Percentiles rank a stretch among this genome's conserved stretches.
Conservation (phyloP, 2,888 invertebrate species). For the Leptodirus hochenwartii region DNA sequence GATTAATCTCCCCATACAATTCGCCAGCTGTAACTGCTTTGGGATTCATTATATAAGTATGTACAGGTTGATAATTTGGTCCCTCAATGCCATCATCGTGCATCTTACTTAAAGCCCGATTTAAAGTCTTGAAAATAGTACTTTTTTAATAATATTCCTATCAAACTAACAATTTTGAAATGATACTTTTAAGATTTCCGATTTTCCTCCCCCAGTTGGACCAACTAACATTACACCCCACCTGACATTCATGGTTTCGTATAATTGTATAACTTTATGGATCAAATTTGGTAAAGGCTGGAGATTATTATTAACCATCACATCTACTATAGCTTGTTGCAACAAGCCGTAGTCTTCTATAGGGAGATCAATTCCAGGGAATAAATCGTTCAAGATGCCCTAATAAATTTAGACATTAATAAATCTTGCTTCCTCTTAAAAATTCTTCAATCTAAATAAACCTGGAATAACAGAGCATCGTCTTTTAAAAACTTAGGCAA, state of each 20-base stretch:
- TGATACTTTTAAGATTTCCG: conserved; percentile 47
- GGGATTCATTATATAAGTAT: conserved; percentile 68
- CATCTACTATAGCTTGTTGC: conserved; percentile 39
- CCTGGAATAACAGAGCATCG: conserved; percentile 64
- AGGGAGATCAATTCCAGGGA: conserved; percentile 66
- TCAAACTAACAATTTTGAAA: no score
- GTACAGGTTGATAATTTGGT: conserved; percentile 49
- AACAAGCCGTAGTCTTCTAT: conserved; percentile 62
- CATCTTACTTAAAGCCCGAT: conserved; percentile 48
- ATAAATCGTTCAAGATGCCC: conserved; percentile 77
- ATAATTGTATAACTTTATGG: conserved; percentile 64
- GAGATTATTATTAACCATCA: conserved; percentile 37
- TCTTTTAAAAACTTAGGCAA: conserved; percentile 77
- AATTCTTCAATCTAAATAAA: conserved; percentile 15
- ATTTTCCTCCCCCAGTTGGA: conserved; percentile 77
- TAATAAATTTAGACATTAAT: conserved; percentile 19
- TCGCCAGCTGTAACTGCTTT: conserved; percentile 79
- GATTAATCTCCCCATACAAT: conserved; percentile 72
- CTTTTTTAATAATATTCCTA: not conserved
- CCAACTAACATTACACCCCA: conserved; percentile 90
- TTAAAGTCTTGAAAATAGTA: conserved; percentile 38
- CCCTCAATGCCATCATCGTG: conserved; percentile 38
- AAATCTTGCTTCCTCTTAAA: not conserved
- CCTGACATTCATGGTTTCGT: conserved; percentile 79
- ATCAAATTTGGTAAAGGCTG: conserved; percentile 51